Percentiles rank a stretch among this genome's conserved stretches.
These are phyloP conservation scores for Rissa tridactyla DNA, from an alignment of 2,113 vertebrate species.

Conservation along the genomic window DNA sequence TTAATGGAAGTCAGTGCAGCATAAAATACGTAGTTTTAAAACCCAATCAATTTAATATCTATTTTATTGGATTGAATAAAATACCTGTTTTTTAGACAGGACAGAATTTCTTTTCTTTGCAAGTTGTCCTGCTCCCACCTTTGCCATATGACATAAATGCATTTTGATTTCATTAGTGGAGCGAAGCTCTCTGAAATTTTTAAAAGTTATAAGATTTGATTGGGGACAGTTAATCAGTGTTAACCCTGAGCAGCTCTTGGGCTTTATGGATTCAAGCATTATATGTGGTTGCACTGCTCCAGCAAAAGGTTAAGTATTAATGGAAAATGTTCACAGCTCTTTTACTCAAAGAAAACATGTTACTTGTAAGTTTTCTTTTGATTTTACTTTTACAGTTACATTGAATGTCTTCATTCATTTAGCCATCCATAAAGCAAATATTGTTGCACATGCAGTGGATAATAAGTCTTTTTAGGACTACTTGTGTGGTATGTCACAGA, in stretches of 20 bases:
- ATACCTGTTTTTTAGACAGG: neutral
- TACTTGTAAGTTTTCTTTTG: slow-evolving; percentile 87
- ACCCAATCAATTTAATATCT: neutral
- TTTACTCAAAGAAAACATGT: slow-evolving; percentile 84
- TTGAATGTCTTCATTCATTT: slow-evolving; percentile 99
- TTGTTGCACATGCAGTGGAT: slow-evolving; percentile 98
- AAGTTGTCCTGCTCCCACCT: neutral
- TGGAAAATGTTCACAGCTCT: slow-evolving; percentile 86
- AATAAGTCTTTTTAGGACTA: slow-evolving; percentile 95
- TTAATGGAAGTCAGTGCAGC: neutral
- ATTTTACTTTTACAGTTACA: slow-evolving; percentile 90
- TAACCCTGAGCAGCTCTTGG: slow-evolving; percentile 76
- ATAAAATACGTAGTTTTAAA: neutral
- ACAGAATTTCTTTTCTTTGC: neutral
- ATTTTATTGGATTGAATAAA: neutral
- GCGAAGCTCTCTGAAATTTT: slow-evolving; percentile 48
- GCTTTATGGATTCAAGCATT: slow-evolving; percentile 75
- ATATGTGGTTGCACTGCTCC: slow-evolving; percentile 78
- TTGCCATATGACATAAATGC: slow-evolving; percentile 13
- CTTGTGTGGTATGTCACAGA: slow-evolving; percentile 99
- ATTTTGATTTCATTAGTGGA: slow-evolving; percentile 32
- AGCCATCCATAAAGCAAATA: slow-evolving; percentile 99
- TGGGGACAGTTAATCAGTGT: slow-evolving; percentile 72
- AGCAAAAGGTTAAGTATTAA: slow-evolving; percentile 88
- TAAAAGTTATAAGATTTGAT: slow-evolving; percentile 54